Evolutionary conservation across 2,113 vertebrate species (phyloP).

Genomic region (Hypocryptadius cinnamomeus): DNA sequence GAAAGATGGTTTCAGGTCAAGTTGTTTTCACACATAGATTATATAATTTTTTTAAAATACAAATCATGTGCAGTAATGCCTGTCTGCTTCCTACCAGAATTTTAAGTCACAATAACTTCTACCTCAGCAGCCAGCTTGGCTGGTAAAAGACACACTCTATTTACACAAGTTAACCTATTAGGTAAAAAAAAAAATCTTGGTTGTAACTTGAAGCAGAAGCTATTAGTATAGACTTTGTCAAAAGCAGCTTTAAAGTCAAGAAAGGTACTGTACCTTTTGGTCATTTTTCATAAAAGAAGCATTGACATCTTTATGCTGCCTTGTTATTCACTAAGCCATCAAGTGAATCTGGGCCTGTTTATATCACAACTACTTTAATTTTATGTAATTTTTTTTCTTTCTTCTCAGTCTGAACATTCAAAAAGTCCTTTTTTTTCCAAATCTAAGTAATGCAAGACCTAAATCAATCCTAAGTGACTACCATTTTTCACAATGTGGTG

Average conservation of each 20-base stretch:
- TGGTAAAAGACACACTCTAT: background rate
- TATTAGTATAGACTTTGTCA: background rate
- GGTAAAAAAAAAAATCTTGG: background rate
- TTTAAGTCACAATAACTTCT: background rate
- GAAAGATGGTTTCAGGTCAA: background rate
- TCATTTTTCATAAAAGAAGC: background rate
- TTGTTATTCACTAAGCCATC: background rate
- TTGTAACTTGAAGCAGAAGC: background rate
- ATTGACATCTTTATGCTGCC: background rate
- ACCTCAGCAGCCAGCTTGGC: background rate
- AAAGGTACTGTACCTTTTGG: background rate
- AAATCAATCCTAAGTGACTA: constrained; percentile 67
- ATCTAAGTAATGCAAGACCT: constrained; percentile 49
- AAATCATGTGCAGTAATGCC: background rate
- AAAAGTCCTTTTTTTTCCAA: constrained; percentile 46
- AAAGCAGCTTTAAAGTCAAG: background rate
- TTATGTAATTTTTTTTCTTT: background rate
- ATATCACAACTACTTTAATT: constrained; percentile 46
- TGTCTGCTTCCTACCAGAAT: background rate
- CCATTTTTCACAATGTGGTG: constrained; percentile 31
- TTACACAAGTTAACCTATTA: background rate
- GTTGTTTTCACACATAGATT: background rate
- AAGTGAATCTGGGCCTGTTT: background rate
- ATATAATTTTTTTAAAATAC: background rate
- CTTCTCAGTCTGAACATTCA: constrained; percentile 2